Percentiles rank a stretch among this genome's conserved stretches.
These are phyloP conservation scores for Taphrorychus bicolor DNA, from an alignment of 2,888 invertebrate genomes.

Conservation along the genomic window DNA sequence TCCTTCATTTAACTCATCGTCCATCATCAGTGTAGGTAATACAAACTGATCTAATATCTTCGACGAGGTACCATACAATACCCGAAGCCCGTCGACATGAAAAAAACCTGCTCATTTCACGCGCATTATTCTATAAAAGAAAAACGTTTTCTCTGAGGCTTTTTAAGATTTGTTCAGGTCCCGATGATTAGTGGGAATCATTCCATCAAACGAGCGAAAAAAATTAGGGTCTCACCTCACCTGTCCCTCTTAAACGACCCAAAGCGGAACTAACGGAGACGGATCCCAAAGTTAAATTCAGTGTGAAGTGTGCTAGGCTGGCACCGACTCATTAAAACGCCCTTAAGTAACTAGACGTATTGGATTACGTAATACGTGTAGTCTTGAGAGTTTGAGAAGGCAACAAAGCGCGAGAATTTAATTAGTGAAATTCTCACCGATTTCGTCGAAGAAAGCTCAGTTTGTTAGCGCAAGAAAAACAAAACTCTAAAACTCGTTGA, in stretches of 20 bases:
- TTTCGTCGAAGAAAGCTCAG: not conserved
- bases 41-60: no score
- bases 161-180: conserved; percentile 37
- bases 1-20: no score
- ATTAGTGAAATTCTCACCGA: conserved; percentile 22
- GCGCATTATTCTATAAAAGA: conserved; percentile 28
- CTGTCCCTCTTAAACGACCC: conserved; percentile 11
- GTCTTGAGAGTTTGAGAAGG: conserved; percentile 13
- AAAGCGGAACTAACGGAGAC: conserved; percentile 18
- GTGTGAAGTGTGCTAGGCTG: conserved; percentile 15
- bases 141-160: conserved; percentile 27
- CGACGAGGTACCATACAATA: no score
- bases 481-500: conserved; percentile 2
- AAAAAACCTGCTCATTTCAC: conserved; percentile 38
- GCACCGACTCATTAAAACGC: conserved; percentile 21
- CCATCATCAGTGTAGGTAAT: no score
- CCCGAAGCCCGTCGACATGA: conserved; percentile 13
- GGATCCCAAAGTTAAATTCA: conserved; percentile 22
- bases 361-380: conserved; percentile 10
- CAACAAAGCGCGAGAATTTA: conserved; percentile 38
- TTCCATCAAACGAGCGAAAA: conserved; percentile 17
- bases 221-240: conserved; percentile 12
- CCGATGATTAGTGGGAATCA: conserved; percentile 33
- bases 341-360: conserved; percentile 8
- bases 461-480: not conserved